These are phyloP conservation scores for Tetraneura akinire DNA, from an alignment of 1,140 invertebrate genomes.

Conservation along the genomic window DNA sequence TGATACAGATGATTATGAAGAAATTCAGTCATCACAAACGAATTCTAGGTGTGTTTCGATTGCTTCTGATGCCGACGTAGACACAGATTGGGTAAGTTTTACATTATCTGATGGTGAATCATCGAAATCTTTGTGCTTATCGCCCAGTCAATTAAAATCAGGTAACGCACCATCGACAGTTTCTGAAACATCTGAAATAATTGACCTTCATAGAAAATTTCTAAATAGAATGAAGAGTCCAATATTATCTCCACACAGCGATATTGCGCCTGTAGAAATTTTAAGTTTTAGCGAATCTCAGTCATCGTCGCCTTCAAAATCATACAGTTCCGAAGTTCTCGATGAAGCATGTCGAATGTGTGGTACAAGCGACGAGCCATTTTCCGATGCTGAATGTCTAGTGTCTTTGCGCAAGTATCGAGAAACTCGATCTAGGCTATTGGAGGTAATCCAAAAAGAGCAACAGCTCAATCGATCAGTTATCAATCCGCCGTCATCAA, in stretches of 20 bases:
- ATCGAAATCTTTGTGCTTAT: constrained; percentile 64
- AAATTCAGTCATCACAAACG: constrained; percentile 11
- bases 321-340: constrained; percentile 66
- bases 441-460: constrained; percentile 29
- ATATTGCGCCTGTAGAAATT: neutral
- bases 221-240: constrained; percentile 66
- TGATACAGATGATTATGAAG: constrained; percentile 45
- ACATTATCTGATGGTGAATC: constrained; percentile 32
- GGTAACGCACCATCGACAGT: constrained; percentile 59
- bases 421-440: constrained; percentile 43
- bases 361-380: constrained; percentile 44
- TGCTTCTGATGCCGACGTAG: constrained; percentile 40
- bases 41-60: constrained; percentile 36
- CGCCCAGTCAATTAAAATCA: constrained; percentile 67
- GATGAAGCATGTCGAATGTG: constrained; percentile 60
- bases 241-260: constrained; percentile 58
- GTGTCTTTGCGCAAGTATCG: constrained; percentile 48
- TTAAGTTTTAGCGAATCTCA: constrained; percentile 57
- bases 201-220: constrained; percentile 71
- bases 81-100: constrained; percentile 35
- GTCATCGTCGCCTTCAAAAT: constrained; percentile 69
- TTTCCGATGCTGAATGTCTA: constrained; percentile 46
- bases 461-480: constrained; percentile 30
- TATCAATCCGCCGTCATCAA: constrained; percentile 13
- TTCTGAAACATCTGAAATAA: constrained; percentile 64